Conservation (phyloP, 2,888 invertebrate species). For the Chrysolina americana region DNA sequence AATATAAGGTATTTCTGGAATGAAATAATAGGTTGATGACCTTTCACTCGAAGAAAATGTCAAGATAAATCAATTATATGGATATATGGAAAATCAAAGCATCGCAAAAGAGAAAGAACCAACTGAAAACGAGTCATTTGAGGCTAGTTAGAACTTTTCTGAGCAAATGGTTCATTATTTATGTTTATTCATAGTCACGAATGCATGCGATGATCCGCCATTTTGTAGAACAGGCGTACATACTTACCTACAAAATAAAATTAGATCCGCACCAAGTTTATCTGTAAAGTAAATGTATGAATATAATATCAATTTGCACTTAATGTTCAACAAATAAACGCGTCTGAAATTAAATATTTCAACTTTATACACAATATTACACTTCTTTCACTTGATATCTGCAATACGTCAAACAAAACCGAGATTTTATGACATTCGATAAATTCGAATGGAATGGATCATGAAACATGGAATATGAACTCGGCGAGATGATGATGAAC, state of each 20-base stretch:
- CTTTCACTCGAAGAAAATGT: background rate
- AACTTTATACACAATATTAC: slow-evolving; percentile 13
- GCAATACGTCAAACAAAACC: background rate
- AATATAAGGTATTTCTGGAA: background rate
- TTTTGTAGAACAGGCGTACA: slow-evolving; percentile 21
- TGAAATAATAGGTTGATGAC: background rate
- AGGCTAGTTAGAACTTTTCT: no score
- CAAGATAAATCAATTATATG: background rate
- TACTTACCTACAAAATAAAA: slow-evolving; percentile 40
- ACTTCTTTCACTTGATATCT: slow-evolving; percentile 15
- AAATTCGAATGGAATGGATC: no score
- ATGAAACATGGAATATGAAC: background rate
- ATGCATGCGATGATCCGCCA: slow-evolving; percentile 20
- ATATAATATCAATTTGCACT: slow-evolving; percentile 27
- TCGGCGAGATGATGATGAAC: background rate
- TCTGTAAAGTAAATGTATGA: slow-evolving; percentile 38
- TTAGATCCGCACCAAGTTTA: background rate
- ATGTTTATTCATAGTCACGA: background rate
- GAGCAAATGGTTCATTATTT: background rate
- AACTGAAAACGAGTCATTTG: no score
- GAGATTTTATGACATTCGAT: no score
- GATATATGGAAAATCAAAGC: background rate
- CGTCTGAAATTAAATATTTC: background rate
- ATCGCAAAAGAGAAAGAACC: background rate
- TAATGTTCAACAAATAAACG: slow-evolving; percentile 19